Evolutionary conservation across 2,113 vertebrate species (phyloP), one percentile per base, ranked within the genome.

Genomic region (Pangasianodon gigas): DNA sequence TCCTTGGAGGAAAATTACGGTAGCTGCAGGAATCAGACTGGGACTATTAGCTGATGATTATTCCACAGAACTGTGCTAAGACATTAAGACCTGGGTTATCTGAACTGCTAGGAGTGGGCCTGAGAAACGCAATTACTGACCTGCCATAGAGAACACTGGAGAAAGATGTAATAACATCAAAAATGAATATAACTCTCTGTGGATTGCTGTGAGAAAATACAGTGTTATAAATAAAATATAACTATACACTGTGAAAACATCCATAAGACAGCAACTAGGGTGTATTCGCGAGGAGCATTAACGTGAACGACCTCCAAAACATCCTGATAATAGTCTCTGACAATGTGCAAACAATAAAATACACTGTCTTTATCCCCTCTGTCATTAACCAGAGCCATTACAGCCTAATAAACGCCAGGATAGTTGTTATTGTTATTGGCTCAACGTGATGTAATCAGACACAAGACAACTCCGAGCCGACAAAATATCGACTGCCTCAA

Each of bases 271-370:
- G 56, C 26, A 51, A 46, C 65, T 85, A 19, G 26, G 37, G 75
- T n/a, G 51, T 87, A 56, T 11, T 41, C 52, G 54, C 8, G n/a
- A 69, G 44, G 56, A 69, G 4, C 60, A 52, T 88, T 51, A 88
- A 82, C 37, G 19, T 14, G 29, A 82, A 80, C 65, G 29, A 67
- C 74, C 65, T 83, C 46, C 4, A 75, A 58, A 85, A 62, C 56
- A 87, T 89, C 65, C 60, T 37, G 18, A 88, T 48, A 82, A 60
- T 87, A 85, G 83, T 65, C 86, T 89, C 24, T 75, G 87, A 88
- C 87, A 89, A 52, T 74, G 77, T 71, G 82, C 75, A 74, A 85
- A 88, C 37, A 89, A 83, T 81, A 84, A 91, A 88, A 84, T 85
- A 81, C 58, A 52, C 41, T 41, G 79, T 52, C 44, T 84, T 37